These are phyloP conservation scores for Delia radicum DNA, from an alignment of 1,140 invertebrate species.

Conservation along the genomic window DNA sequence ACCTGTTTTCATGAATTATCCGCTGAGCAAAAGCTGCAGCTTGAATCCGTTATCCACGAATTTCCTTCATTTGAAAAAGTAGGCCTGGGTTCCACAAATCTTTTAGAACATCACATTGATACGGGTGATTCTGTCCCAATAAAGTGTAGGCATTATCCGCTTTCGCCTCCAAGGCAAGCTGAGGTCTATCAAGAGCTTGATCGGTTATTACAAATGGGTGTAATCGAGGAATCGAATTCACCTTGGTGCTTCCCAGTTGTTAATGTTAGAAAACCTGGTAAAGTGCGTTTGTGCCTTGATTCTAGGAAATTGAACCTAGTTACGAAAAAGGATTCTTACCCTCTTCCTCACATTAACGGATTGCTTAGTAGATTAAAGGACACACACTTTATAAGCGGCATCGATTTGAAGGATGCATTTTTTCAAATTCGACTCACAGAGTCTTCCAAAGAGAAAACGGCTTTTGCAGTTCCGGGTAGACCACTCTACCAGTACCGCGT, in stretches of 20 bases:
- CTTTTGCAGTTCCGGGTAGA: constrained; percentile 43
- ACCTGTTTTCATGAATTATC: too few relatives aligned
- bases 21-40: too few relatives aligned
- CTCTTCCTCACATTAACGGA: constrained; percentile 38
- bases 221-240: constrained; percentile 19
- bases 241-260: constrained; percentile 24
- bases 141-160: constrained; percentile 8
- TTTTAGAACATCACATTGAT: constrained; percentile 23
- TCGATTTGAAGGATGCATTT: constrained; percentile 23
- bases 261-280: constrained; percentile 25
- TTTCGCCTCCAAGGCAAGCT: constrained; percentile 8
- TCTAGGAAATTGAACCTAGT: constrained; percentile 49
- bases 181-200: not conserved
- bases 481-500: constrained; percentile 37
- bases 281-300: constrained; percentile 47
- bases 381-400: constrained; percentile 32
- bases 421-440: constrained; percentile 40
- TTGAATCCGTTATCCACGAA: not conserved
- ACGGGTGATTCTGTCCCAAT: not conserved
- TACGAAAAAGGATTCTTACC: constrained; percentile 45
- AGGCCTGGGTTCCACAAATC: constrained; percentile 18
- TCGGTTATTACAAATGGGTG: not conserved
- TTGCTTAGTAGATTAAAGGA: constrained; percentile 44
- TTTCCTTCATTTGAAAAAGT: constrained; percentile 16
- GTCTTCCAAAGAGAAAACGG: constrained; percentile 49